Percentiles rank a stretch among this genome's conserved stretches.
Conservation (phyloP, 2,113 vertebrate genomes). For the Cisticola juncidis region DNA sequence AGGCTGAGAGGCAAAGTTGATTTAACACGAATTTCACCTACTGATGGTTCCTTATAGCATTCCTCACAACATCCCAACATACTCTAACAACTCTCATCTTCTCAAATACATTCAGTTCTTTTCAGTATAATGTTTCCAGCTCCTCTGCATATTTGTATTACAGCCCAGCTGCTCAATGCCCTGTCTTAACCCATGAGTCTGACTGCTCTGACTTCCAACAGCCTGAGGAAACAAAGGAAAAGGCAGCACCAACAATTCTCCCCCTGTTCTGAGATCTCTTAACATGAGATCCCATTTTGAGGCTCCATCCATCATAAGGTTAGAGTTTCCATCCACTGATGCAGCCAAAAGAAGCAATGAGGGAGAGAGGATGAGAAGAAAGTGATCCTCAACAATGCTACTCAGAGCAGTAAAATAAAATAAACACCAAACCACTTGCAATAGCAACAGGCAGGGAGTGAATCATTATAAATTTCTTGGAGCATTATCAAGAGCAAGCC, state of each 20-base stretch:
- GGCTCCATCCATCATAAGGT: background rate
- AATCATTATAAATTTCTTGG: background rate
- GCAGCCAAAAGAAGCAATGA: background rate
- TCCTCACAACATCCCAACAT: background rate
- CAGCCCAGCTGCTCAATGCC: background rate
- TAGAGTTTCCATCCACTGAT: background rate
- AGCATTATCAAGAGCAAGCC: background rate
- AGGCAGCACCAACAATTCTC: background rate
- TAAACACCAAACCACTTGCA: background rate
- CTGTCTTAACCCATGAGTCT: background rate
- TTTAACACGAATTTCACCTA: background rate
- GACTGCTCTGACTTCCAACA: background rate
- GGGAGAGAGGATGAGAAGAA: background rate
- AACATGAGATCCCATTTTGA: background rate
- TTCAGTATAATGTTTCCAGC: background rate
- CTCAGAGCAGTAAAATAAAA: background rate
- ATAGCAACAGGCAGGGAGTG: background rate
- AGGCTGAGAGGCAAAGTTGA: background rate
- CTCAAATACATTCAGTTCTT: background rate
- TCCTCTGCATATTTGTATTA: background rate
- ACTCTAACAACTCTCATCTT: background rate
- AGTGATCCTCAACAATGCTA: background rate
- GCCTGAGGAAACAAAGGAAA: background rate
- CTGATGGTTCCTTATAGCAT: background rate
- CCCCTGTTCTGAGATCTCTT: background rate